Evolutionary conservation across 2,113 vertebrate species (phyloP).

Genomic region (Takifugu bimaculatus): DNA sequence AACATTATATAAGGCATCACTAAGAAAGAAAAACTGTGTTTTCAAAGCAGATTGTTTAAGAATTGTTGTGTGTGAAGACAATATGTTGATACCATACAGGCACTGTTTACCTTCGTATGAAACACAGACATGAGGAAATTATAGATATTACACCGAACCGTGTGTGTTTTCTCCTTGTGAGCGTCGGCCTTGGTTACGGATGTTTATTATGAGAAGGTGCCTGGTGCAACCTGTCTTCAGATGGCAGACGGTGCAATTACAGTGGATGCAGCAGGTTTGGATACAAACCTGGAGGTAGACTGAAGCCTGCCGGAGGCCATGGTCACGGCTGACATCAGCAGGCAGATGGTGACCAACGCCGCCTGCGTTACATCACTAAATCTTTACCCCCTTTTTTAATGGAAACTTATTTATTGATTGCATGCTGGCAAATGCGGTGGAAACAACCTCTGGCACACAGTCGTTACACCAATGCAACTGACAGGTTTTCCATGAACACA

Average conservation of each 20-base stretch:
- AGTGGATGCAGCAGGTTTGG: neutral
- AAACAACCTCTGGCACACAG: slow-evolving; percentile 42
- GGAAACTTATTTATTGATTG: slow-evolving; percentile 46
- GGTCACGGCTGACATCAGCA: slow-evolving; percentile 11
- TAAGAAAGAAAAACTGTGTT: no score
- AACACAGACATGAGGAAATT: neutral
- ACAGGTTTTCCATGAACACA: slow-evolving; percentile 19
- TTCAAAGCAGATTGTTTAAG: no score
- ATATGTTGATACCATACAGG: no score
- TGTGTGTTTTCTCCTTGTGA: no score
- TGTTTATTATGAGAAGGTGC: slow-evolving; percentile 3
- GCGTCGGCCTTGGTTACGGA: neutral
- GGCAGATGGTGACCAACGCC: neutral
- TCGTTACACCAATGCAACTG: slow-evolving; percentile 38
- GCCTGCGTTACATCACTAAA: slow-evolving; percentile 13
- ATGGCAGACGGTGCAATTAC: slow-evolving; percentile 5
- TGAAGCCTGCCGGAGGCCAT: slow-evolving; percentile 11
- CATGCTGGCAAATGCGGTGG: slow-evolving; percentile 40
- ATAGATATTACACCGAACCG: no score
- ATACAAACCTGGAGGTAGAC: slow-evolving; percentile 1
- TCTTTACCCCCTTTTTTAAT: slow-evolving; percentile 14
- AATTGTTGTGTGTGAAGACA: no score
- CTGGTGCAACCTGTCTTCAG: slow-evolving; percentile 14
- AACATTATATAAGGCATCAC: no score
- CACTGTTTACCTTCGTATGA: no score